These are phyloP conservation scores for Oenanthe melanoleuca DNA, from an alignment of 2,113 vertebrate genomes.

Conservation along the genomic window DNA sequence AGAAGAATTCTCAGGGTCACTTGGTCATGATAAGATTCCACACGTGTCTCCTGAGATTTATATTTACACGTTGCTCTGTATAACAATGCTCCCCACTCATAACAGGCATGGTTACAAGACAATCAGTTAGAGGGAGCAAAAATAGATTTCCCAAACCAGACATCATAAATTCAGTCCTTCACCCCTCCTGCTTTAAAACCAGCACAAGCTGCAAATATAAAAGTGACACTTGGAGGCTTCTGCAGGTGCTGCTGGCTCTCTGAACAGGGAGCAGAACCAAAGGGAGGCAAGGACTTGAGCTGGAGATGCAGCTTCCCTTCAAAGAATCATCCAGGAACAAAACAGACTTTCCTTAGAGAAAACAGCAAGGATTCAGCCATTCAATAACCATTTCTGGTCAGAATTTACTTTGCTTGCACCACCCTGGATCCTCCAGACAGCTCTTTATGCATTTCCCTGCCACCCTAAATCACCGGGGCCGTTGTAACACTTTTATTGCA, in stretches of 20 bases:
- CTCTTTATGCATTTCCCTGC: not conserved
- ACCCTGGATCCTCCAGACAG: not conserved
- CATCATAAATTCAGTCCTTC: not conserved
- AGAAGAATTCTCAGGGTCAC: not conserved
- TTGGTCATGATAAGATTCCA: not conserved
- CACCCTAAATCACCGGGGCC: constrained; percentile 3
- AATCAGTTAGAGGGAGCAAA: constrained; percentile 4
- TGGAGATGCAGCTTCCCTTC: not conserved
- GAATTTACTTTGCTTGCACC: not conserved
- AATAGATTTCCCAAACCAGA: constrained; percentile 25
- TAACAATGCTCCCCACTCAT: not conserved
- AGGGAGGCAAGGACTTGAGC: not conserved
- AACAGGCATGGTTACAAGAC: constrained; percentile 12
- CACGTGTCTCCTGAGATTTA: not conserved
- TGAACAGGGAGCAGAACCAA: not conserved
- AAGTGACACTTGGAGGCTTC: not conserved
- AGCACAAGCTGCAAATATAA: not conserved
- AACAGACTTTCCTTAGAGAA: not conserved
- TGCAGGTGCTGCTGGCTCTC: not conserved
- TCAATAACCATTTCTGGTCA: not conserved
- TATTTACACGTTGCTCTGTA: not conserved
- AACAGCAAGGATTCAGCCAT: not conserved
- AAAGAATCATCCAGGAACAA: not conserved
- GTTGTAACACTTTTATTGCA: not conserved
- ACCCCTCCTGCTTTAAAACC: not conserved